phyloP scores from a whole-genome alignment of 2,888 invertebrate genomes.

The Eustalomyia histrio region DNA sequence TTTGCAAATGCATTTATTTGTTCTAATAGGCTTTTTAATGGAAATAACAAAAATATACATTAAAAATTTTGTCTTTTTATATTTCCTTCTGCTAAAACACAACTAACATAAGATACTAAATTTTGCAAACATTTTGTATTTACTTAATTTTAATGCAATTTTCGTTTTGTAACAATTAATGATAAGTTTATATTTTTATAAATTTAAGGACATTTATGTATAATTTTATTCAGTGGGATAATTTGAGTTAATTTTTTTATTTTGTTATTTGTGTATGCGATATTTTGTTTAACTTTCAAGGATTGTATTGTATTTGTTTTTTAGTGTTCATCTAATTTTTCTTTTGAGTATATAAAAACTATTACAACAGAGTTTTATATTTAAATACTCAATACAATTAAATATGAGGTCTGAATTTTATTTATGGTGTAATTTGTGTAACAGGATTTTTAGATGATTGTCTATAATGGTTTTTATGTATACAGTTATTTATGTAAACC shows the following conservation, averaged over 20 bases:
- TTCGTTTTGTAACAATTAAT: conserved; percentile 48
- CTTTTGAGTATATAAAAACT: not conserved
- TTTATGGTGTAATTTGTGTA: conserved; percentile 30
- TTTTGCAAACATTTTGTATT: conserved; percentile 28
- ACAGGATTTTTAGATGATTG: conserved; percentile 56
- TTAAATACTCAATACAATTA: not conserved
- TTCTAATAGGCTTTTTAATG: conserved; percentile 55
- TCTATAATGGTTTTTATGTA: conserved; percentile 57
- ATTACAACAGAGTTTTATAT: conserved; percentile 13
- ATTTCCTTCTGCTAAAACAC: conserved; percentile 41
- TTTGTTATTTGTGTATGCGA: conserved; percentile 46
- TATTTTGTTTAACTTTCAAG: conserved; percentile 54
- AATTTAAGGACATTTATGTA: conserved; percentile 53
- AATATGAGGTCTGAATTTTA: not conserved
- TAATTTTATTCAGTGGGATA: conserved; percentile 65
- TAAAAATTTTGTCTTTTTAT: not conserved
- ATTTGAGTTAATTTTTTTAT: conserved; percentile 41
- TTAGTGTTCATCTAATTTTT: conserved; percentile 3
- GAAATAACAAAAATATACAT: conserved; percentile 53
- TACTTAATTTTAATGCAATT: conserved; percentile 31
- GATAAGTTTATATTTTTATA: conserved; percentile 39
- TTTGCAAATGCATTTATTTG: conserved; percentile 52
- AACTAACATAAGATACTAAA: conserved; percentile 22
- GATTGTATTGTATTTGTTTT: conserved; percentile 21
- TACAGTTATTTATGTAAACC: too few species aligned